A percentile compares a stretch with the other conserved stretches of the same genome.
These are phyloP conservation scores for Beris morrisii DNA, from an alignment of 2,888 invertebrate species.

Conservation along the genomic window DNA sequence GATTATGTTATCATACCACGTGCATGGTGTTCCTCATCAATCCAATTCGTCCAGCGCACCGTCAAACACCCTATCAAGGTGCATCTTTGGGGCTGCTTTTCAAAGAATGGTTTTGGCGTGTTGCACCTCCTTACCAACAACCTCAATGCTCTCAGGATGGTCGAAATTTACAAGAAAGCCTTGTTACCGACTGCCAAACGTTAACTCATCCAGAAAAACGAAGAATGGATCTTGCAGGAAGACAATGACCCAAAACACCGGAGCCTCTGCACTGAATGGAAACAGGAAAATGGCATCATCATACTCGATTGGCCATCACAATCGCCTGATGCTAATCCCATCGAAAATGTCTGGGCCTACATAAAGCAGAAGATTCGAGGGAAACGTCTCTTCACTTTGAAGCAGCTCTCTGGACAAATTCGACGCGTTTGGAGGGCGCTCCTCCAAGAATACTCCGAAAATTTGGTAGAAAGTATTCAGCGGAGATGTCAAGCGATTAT, in stretches of 20 bases:
- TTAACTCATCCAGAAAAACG: background rate
- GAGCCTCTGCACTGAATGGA: conserved; percentile 5
- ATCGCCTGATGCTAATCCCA: no score
- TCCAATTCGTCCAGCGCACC: background rate
- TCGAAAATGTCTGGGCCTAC: no score
- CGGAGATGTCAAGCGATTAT: conserved; percentile 4
- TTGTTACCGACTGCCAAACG: conserved; percentile 7
- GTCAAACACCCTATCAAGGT: conserved; percentile 4
- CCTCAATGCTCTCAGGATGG: background rate
- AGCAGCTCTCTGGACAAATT: background rate
- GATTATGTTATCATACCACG: no score
- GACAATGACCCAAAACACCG: conserved; percentile 8
- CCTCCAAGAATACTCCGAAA: no score
- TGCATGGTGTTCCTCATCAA: no score
- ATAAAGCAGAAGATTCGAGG: no score
- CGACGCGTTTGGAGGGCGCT: no score
- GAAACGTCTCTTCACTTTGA: conserved; percentile 4
- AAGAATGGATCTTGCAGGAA: no score
- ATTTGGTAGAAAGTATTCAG: no score
- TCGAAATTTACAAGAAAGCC: background rate
- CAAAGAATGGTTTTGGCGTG: background rate
- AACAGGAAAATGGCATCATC: background rate
- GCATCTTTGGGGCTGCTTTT: conserved; percentile 6
- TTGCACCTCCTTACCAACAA: background rate
- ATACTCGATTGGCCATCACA: no score